Percentiles rank a stretch among this genome's conserved stretches.
Conservation (phyloP, 2,888 invertebrate genomes). For the Microctonus brassicae region DNA sequence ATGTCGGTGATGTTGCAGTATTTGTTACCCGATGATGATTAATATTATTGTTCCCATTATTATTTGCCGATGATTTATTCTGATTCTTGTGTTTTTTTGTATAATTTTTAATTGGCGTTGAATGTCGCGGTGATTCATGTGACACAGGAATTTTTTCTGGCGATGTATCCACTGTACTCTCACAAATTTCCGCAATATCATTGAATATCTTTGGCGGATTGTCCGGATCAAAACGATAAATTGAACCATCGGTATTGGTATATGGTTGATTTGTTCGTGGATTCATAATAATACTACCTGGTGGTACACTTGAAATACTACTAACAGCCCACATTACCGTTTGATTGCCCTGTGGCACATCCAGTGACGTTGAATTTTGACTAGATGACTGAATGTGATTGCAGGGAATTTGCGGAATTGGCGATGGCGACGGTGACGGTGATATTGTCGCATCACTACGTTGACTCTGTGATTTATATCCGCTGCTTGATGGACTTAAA, state of each 20-base stretch:
- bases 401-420: slow-evolving; percentile 60
- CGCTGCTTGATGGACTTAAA: slow-evolving; percentile 81
- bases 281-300: slow-evolving; percentile 90
- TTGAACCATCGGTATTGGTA: slow-evolving; percentile 81
- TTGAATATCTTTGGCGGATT: slow-evolving; percentile 73
- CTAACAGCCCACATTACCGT: slow-evolving; percentile 89
- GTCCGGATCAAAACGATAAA: slow-evolving; percentile 83
- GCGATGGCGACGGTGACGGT: slow-evolving; percentile 65
- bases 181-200: slow-evolving; percentile 45
- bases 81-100: slow-evolving; percentile 10
- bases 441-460: slow-evolving; percentile 71
- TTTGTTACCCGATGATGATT: slow-evolving; percentile 53
- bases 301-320: slow-evolving; percentile 86
- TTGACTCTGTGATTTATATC: slow-evolving; percentile 82
- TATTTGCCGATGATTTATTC: neutral
- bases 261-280: slow-evolving; percentile 84
- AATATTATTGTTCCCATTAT: slow-evolving; percentile 17
- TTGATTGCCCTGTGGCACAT: slow-evolving; percentile 51
- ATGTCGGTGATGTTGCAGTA: slow-evolving; percentile 63
- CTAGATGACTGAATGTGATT: slow-evolving; percentile 65
- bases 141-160: neutral
- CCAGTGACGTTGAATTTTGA: slow-evolving; percentile 62
- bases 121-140: slow-evolving; percentile 24
- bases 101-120: slow-evolving; percentile 2
- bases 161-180: slow-evolving; percentile 41